Percentiles rank a stretch among this genome's conserved stretches.
phyloP scores from a whole-genome alignment of 2,797 vertebrate species.

The Aeoliscus strigatus region DNA sequence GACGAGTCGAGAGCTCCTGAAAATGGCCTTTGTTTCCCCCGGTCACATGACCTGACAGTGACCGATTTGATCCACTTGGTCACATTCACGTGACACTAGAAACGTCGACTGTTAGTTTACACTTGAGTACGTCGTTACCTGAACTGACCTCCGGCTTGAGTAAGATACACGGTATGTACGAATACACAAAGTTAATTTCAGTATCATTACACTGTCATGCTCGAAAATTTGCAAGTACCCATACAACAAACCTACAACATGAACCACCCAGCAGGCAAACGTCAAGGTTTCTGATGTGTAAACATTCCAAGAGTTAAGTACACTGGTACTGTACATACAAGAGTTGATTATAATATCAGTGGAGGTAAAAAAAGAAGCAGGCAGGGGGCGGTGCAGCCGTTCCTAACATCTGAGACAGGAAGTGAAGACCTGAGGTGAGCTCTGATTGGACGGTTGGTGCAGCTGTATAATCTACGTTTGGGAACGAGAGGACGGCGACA shows the following conservation, averaged over 20 bases:
- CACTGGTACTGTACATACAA: slow-evolving; percentile 30
- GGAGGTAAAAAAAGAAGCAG: slow-evolving; percentile 60
- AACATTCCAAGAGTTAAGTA: slow-evolving; percentile 55
- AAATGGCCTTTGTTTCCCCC: slow-evolving; percentile 51
- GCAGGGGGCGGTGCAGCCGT: slow-evolving; percentile 26
- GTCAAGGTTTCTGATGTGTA: slow-evolving; percentile 45
- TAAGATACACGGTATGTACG: no score
- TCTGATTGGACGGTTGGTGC: no score
- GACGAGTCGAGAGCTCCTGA: slow-evolving; percentile 10
- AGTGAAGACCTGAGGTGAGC: no score
- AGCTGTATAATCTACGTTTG: no score
- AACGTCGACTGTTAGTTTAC: no score
- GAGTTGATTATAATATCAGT: slow-evolving; percentile 31
- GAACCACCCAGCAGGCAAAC: no score
- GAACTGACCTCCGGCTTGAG: slow-evolving; percentile 17
- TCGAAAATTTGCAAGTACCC: slow-evolving; percentile 26
- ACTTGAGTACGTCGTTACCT: no score
- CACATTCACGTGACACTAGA: slow-evolving; percentile 33
- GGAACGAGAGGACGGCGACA: no score
- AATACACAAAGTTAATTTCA: no score
- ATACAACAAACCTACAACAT: slow-evolving; percentile 15
- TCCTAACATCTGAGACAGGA: no score
- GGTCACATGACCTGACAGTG: slow-evolving; percentile 33
- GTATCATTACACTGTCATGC: slow-evolving; percentile 10
- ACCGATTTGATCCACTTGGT: slow-evolving; percentile 37